Evolutionary conservation across 2,888 invertebrate species (phyloP).

Genomic region (Hydrotaea cyrtoneurina): DNA sequence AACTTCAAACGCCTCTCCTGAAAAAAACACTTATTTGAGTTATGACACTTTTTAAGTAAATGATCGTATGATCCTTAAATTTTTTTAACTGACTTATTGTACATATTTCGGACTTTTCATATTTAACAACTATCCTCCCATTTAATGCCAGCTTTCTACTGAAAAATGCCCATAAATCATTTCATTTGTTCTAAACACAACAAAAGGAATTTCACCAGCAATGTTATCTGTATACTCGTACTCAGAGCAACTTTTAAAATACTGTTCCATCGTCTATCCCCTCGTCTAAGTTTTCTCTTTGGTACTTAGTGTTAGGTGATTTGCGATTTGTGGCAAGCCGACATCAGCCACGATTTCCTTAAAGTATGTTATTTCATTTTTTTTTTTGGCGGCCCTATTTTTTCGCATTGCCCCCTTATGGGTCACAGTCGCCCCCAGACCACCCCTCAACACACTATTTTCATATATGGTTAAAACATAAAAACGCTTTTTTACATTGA

Average conservation of each 20-base stretch:
- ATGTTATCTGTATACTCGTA: not conserved
- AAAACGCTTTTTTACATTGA: constrained; percentile 55
- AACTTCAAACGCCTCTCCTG: too few species aligned
- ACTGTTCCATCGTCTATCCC: not conserved
- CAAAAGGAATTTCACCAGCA: constrained; percentile 12
- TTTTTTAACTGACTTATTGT: too few species aligned
- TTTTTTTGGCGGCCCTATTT: constrained; percentile 37
- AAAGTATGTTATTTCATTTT: constrained; percentile 1
- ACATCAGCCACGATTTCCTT: not conserved
- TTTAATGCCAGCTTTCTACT: not conserved
- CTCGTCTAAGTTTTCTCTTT: not conserved
- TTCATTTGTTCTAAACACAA: not conserved
- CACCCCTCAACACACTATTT: constrained; percentile 21
- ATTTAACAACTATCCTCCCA: not conserved
- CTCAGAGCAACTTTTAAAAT: not conserved
- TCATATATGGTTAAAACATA: constrained; percentile 62
- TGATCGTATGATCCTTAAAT: too few species aligned
- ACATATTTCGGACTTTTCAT: too few species aligned
- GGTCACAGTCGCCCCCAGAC: constrained; percentile 29
- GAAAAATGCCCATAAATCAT: constrained; percentile 6
- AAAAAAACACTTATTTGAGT: too few species aligned
- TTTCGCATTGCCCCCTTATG: constrained; percentile 1
- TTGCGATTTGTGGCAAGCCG: constrained; percentile 3
- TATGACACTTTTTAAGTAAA: too few species aligned
- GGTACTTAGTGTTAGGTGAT: not conserved